phyloP scores from a whole-genome alignment of 2,888 invertebrate genomes.

The Microctonus aethiopoides region DNA sequence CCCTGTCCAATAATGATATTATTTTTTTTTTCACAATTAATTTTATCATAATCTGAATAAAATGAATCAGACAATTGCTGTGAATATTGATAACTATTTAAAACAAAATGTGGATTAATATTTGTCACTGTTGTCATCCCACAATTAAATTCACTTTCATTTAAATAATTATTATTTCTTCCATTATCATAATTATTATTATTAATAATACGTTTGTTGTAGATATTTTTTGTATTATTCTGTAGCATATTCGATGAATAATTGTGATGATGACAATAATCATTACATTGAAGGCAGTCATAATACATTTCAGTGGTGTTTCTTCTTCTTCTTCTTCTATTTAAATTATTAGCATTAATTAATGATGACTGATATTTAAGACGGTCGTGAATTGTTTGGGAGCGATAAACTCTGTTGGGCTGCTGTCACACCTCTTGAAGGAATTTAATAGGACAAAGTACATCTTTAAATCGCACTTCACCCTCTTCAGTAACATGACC shows the following conservation, averaged over 20 bases:
- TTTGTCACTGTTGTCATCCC: slow-evolving; percentile 30
- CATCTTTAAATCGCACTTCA: slow-evolving; percentile 72
- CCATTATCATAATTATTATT: slow-evolving; percentile 29
- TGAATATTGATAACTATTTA: slow-evolving; percentile 21
- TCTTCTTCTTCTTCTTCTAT: too few species aligned
- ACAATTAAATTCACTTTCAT: slow-evolving; percentile 19
- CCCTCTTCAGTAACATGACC: slow-evolving; percentile 60
- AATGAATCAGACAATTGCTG: neutral
- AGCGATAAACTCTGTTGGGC: slow-evolving; percentile 57
- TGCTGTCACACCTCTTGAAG: slow-evolving; percentile 94
- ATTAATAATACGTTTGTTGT: slow-evolving; percentile 24
- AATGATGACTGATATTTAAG: slow-evolving; percentile 6
- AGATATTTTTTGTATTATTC: slow-evolving; percentile 37
- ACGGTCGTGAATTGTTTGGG: neutral
- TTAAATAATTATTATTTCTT: slow-evolving; percentile 26
- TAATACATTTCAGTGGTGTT: slow-evolving; percentile 59
- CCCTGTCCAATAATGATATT: neutral
- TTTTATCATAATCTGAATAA: neutral
- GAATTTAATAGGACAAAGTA: slow-evolving; percentile 93
- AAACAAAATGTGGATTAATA: slow-evolving; percentile 9
- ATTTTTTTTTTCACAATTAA: neutral
- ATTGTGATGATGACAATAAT: slow-evolving; percentile 60
- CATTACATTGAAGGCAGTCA: slow-evolving; percentile 63
- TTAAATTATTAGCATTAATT: neutral
- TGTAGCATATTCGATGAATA: slow-evolving; percentile 40